These are phyloP conservation scores for Erythrocercus mccallii DNA, from an alignment of 2,113 vertebrate genomes.

Conservation along the genomic window DNA sequence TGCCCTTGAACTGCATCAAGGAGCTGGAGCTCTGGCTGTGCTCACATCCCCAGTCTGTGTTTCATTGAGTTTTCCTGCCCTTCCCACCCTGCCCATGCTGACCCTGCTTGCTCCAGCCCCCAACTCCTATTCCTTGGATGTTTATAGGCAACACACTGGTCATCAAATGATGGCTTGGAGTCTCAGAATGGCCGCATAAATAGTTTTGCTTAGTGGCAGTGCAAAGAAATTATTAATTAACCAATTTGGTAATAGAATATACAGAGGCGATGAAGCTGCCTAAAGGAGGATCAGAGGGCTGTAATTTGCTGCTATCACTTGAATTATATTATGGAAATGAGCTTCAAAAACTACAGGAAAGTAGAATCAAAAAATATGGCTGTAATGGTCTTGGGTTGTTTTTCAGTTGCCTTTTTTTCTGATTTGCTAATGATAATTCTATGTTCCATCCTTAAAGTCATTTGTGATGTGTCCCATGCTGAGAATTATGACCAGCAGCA, in stretches of 20 bases:
- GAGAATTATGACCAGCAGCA: constrained; percentile 71
- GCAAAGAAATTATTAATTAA: constrained; percentile 69
- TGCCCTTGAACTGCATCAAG: not conserved
- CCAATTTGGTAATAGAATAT: constrained; percentile 53
- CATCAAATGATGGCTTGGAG: not conserved
- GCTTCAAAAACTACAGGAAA: not conserved
- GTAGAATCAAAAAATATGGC: not conserved
- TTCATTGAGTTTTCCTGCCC: not conserved
- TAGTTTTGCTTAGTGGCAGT: constrained; percentile 55
- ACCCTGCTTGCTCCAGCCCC: not conserved
- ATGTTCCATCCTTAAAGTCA: constrained; percentile 67
- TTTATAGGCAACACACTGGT: too few species aligned
- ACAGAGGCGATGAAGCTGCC: constrained; percentile 10
- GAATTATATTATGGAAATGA: constrained; percentile 60
- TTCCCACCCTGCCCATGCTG: not conserved
- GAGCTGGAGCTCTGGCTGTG: not conserved
- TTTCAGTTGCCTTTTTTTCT: not conserved
- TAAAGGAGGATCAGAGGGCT: constrained; percentile 19
- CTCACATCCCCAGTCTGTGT: not conserved
- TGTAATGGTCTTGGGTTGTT: not conserved
- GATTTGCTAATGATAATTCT: constrained; percentile 54
- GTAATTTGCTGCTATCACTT: constrained; percentile 45
- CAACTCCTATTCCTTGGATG: rapidly evolving
- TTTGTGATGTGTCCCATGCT: constrained; percentile 65
- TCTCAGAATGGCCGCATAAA: not conserved